These are phyloP conservation scores for Spilogale gracilis DNA, from an alignment of 2,113 vertebrate species.

Conservation along the genomic window DNA sequence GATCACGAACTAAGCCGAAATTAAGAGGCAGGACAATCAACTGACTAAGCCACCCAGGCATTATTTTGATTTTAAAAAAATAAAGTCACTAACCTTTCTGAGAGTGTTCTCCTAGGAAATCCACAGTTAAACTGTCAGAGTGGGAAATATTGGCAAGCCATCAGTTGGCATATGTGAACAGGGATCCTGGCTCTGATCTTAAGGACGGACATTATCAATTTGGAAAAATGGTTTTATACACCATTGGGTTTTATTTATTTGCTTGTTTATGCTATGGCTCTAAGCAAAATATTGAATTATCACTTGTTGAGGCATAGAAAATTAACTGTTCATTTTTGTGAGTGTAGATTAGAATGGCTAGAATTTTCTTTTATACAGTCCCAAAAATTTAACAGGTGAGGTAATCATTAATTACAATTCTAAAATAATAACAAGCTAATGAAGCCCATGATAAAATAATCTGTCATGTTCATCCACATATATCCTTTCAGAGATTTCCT, in stretches of 20 bases:
- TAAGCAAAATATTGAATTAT: background rate
- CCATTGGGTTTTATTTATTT: background rate
- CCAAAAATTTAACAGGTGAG: background rate
- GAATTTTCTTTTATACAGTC: background rate
- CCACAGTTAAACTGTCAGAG: background rate
- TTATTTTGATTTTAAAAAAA: conserved; percentile 39
- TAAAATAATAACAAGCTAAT: background rate
- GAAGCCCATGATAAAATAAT: background rate
- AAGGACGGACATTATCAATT: background rate
- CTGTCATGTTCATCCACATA: background rate
- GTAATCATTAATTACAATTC: background rate
- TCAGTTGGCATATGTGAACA: background rate
- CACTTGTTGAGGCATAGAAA: background rate
- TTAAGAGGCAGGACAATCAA: background rate
- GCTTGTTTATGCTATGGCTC: background rate
- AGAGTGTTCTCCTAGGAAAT: background rate
- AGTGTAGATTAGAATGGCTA: background rate
- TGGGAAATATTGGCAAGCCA: background rate
- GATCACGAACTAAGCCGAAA: background rate
- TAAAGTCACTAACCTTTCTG: background rate
- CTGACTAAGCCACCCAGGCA: background rate
- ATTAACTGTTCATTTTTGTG: background rate
- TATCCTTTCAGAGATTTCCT: background rate
- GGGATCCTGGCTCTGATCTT: background rate
- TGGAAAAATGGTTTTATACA: background rate